phyloP scores from a whole-genome alignment of 2,113 vertebrate genomes.

The Zosterops pallidus region DNA sequence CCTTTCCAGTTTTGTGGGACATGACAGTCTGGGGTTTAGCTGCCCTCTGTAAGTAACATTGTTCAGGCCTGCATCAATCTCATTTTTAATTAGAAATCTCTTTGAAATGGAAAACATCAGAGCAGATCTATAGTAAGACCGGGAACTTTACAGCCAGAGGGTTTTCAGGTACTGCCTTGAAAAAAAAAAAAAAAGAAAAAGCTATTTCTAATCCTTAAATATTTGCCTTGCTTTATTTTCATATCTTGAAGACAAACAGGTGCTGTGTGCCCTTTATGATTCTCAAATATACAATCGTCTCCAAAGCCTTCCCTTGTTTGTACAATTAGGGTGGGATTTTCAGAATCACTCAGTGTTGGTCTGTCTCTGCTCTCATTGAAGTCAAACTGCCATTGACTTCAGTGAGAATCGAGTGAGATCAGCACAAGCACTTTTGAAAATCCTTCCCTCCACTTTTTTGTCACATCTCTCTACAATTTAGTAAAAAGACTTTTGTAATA shows the following conservation, averaged over 20 bases:
- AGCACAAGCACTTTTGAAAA: slow-evolving; percentile 3
- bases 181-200: not conserved
- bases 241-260: slow-evolving; percentile 67
- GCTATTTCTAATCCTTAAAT: slow-evolving; percentile 62
- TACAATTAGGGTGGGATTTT: slow-evolving; percentile 63
- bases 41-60: not conserved
- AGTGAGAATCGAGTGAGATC: slow-evolving; percentile 5
- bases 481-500: slow-evolving; percentile 46
- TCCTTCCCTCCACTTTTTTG: not conserved
- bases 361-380: slow-evolving; percentile 20
- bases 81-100: not conserved
- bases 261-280: slow-evolving; percentile 65
- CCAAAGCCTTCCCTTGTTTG: slow-evolving; percentile 61
- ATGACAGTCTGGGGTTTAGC: not conserved
- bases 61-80: slow-evolving; percentile 33
- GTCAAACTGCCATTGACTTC: slow-evolving; percentile 1
- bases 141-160: slow-evolving; percentile 7
- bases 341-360: not conserved
- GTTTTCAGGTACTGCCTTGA: slow-evolving; percentile 7
- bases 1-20: not conserved
- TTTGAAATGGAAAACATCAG: slow-evolving; percentile 60
- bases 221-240: slow-evolving; percentile 70
- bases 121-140: slow-evolving; percentile 8
- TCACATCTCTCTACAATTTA: slow-evolving; percentile 52
- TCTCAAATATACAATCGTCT: slow-evolving; percentile 55